Percentiles rank a stretch among this genome's conserved stretches.
These are phyloP conservation scores for Melanostoma scalare DNA, from an alignment of 2,888 invertebrate species.

Conservation along the genomic window DNA sequence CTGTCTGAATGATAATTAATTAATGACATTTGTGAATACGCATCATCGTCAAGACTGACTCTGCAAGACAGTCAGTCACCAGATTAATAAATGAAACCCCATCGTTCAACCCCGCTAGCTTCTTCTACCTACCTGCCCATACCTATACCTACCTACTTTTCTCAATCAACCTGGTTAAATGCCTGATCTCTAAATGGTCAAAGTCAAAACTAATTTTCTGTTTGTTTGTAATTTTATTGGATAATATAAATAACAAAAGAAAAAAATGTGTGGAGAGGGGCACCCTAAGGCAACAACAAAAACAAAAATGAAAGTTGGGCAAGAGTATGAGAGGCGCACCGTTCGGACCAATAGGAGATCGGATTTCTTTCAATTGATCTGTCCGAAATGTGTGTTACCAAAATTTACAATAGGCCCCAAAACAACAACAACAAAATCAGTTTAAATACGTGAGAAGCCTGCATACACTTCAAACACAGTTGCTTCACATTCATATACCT, in stretches of 20 bases:
- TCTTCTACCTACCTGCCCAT: conserved; percentile 6
- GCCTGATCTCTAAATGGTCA: conserved; percentile 15
- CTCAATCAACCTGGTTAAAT: conserved; percentile 5
- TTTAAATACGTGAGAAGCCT: conserved; percentile 55
- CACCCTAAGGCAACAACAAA: conserved; percentile 35
- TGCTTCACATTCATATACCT: conserved; percentile 18
- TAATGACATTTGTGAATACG: conserved; percentile 26
- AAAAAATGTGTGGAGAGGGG: conserved; percentile 25
- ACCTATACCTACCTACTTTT: conserved; percentile 31
- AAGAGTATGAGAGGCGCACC: conserved; percentile 16
- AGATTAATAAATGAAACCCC: conserved; percentile 43
- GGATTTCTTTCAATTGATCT: conserved; percentile 55
- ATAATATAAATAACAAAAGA: conserved; percentile 47
- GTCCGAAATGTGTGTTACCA: conserved; percentile 46
- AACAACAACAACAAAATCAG: conserved; percentile 22
- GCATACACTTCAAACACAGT: conserved; percentile 19
- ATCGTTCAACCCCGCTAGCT: conserved; percentile 25
- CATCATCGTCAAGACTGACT: conserved; percentile 39
- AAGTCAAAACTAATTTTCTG: conserved; percentile 23
- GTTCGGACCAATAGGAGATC: conserved; percentile 62
- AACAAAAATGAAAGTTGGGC: conserved; percentile 67
- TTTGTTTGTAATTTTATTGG: conserved; percentile 67
- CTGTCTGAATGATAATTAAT: conserved; percentile 46
- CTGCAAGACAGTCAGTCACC: conserved; percentile 67
- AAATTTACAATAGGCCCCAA: conserved; percentile 32